Percentiles rank a stretch among this genome's conserved stretches.
These are phyloP conservation scores for Piscicola geometra DNA, from an alignment of 2,888 invertebrate species.

Conservation along the genomic window DNA sequence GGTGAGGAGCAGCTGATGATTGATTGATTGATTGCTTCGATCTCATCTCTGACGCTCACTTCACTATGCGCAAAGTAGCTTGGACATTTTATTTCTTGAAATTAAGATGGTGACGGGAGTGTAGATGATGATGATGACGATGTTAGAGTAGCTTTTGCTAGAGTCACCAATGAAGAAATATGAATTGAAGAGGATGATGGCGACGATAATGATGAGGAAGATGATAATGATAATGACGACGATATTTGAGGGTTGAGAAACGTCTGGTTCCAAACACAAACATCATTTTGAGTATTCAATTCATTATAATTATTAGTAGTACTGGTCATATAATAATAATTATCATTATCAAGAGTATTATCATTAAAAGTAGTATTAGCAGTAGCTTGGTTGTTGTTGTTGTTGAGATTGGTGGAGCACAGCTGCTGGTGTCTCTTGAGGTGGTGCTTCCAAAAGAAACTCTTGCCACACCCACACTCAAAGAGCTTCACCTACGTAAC, in stretches of 20 bases:
- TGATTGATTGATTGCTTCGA: too few relatives aligned
- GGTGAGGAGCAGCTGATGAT: too few relatives aligned
- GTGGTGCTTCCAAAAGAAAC: slow-evolving; percentile 45
- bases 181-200: too few relatives aligned
- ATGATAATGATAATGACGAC: neutral
- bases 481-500: slow-evolving; percentile 12
- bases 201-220: too few relatives aligned
- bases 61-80: too few relatives aligned
- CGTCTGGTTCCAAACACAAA: neutral
- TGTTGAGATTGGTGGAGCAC: slow-evolving; percentile 23
- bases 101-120: neutral
- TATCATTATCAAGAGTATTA: neutral
- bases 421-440: slow-evolving; percentile 41
- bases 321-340: neutral
- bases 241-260: neutral
- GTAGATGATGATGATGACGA: slow-evolving; percentile 1
- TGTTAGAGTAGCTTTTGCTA: neutral
- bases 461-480: slow-evolving; percentile 41
- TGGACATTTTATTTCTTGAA: too few relatives aligned
- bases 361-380: neutral
- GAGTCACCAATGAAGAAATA: neutral
- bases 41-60: too few relatives aligned
- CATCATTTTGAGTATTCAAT: neutral
- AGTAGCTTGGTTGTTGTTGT: neutral
- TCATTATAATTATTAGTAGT: neutral